Base-by-base conservation (phyloP, 2,888 invertebrate genomes). In the Caenorhabditis japonica region DNA sequence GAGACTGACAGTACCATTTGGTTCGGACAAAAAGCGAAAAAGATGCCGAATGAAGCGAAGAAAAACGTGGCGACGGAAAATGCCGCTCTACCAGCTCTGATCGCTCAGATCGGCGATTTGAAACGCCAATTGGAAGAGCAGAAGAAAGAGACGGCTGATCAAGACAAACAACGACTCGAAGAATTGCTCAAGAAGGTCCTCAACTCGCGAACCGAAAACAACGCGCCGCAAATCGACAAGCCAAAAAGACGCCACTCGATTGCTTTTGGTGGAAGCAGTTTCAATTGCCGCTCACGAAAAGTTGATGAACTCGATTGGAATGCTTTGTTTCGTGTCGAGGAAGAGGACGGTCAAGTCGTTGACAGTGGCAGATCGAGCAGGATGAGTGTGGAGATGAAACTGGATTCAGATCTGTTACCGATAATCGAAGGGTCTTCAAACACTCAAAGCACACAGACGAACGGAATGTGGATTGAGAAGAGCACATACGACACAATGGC, bases 301-400 rank as follows among this genome's bases (percentile, higher is more conserved):
- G 23, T 12, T 5, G 49, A 33, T 12, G 52, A 51, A 0, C 52
- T 61, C 13, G 52, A 61, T n/a, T 61, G 52, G 3, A 52, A 61
- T 27, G 33, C 52, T 10, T 51, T 41, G 17, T 52, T 52, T 36
- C 61, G 61, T 52, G 13, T 25, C 52, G 36, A 61, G 52, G 38
- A 61, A 61, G 44, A 52, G 44, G 36, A 61, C 51, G 61, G 61
- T 52, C 23, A 61, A 61, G 52, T 51, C 49, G 43, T 43, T 43
- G 41, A 51, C 30, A 39, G 61, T 52, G n/a, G 52, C 51, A 19
- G 52, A 61, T 30, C 2, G 44, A 61, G 15, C 52, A 61, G 27
- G 51, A 44, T 15, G 61, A 61, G 21, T 10, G 10, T 10, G 30
- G 30, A 30, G 30, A 30, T 30, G 30, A 30, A 30, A 5, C 30